Percentiles rank a stretch among this genome's conserved stretches.
phyloP scores from a whole-genome alignment of 2,113 vertebrate genomes.

The Lota lota region DNA sequence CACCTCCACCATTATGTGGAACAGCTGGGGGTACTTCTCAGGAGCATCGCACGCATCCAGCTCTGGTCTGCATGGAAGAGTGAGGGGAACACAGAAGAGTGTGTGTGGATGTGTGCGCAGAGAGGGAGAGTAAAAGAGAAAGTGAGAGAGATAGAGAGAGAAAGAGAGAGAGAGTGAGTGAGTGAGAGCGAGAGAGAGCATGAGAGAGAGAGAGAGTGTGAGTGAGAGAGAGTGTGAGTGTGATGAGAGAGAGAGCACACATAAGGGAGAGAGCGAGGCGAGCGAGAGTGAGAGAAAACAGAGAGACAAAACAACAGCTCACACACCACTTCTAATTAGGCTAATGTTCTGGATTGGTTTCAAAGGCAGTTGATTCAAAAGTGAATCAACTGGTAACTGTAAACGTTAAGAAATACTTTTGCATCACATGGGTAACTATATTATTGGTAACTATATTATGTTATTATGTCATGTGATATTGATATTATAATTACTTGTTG shows the following conservation, averaged over 20 bases:
- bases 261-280: not conserved
- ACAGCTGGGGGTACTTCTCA: conserved; percentile 97
- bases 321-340: too few relatives aligned
- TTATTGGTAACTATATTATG: too few relatives aligned
- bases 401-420: too few relatives aligned
- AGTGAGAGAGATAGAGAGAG: not conserved
- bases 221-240: not conserved
- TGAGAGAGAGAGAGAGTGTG: not conserved
- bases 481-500: conserved; percentile 83
- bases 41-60: conserved; percentile 94
- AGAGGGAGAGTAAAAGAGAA: not conserved
- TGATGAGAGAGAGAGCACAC: not conserved
- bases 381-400: too few relatives aligned
- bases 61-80: conserved; percentile 79
- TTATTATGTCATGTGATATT: not conserved
- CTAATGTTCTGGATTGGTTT: too few relatives aligned
- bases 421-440: too few relatives aligned
- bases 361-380: too few relatives aligned
- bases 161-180: not conserved
- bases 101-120: too few relatives aligned
- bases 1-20: conserved; percentile 89
- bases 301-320: not conserved
- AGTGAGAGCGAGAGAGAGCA: not conserved
- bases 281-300: not conserved
- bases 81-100: not conserved